Evolutionary conservation across 2,113 vertebrate species (phyloP).

Genomic region (Arizona elegans): DNA sequence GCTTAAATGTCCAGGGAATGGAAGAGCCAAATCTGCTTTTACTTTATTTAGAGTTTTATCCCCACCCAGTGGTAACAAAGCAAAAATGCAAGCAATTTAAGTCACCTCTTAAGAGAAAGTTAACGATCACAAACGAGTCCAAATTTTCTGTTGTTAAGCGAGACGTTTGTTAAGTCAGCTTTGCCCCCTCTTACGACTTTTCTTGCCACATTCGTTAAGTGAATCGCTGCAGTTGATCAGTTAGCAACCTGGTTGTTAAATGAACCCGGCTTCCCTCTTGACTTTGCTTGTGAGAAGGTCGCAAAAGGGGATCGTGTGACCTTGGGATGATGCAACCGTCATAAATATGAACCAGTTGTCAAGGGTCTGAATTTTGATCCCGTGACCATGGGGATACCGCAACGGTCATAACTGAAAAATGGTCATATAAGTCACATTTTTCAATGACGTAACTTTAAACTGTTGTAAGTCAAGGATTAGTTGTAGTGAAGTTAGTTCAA

Average conservation of each 20-base stretch:
- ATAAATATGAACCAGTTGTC: too few relatives aligned
- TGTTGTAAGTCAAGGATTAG: not conserved
- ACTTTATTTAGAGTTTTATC: not conserved
- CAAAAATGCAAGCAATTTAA: not conserved
- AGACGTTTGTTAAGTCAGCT: not conserved
- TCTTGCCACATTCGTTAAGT: not conserved
- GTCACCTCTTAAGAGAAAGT: not conserved
- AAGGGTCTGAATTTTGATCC: too few relatives aligned
- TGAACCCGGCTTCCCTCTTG: too few relatives aligned
- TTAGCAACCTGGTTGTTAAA: too few relatives aligned
- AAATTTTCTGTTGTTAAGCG: not conserved
- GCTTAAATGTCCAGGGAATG: too few relatives aligned
- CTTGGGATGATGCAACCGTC: too few relatives aligned
- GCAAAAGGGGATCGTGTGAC: too few relatives aligned
- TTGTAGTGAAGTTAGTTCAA: not conserved
- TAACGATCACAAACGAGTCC: not conserved
- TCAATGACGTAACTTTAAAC: too few relatives aligned
- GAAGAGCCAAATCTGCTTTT: not conserved
- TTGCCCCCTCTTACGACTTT: not conserved
- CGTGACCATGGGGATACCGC: too few relatives aligned
- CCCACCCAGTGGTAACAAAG: not conserved
- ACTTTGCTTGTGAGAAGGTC: too few relatives aligned
- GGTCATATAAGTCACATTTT: not conserved
- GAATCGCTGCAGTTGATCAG: not conserved
- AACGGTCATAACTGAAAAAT: too few relatives aligned